Base-by-base conservation (phyloP, 2,888 invertebrate species). In the Caenorhabditis sp. region DNA sequence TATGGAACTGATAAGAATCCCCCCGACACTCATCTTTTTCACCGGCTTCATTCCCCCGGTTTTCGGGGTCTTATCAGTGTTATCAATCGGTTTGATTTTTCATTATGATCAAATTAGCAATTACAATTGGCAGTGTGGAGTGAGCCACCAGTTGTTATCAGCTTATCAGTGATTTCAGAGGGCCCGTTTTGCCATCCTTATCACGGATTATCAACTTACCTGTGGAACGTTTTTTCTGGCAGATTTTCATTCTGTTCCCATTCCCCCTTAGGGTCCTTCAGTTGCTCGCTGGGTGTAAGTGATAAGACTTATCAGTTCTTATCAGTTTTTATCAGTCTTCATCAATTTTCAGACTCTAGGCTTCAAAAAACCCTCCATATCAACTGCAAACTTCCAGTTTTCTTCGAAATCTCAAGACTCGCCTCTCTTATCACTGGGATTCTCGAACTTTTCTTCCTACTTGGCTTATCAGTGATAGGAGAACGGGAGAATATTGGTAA, bases 91-190 rank as follows among this genome's bases (percentile, higher is more conserved):
- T 6, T 13, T 40, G 13, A 40, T 88, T 20, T 88, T 90, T 60
- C 91, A 91, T 82, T 89, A 90, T 53, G 90, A 91, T 70, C 88
- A 91, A 64, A 91, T 91, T 65, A 85, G 85, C 64, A 90, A 89
- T 62, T 91, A 91, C 78, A 91, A 91, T 77, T 91, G 91, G 91
- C 91, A 91, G 77, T 91, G 91, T 68, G 91, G 91, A 32, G 90
- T 90, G 55, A 85, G 86, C 32, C 32, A 32, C 32, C 32, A 32
- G n/a, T 32, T 9, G 32, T 32, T 6, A 32, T 32, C 32, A 40
- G 11, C 40, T 13, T 40, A 40, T 40, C 40, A 40, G 2, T 40
- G 13, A 40, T 13, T 87, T 50, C 80, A 90, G 90, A 80, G 90
- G 32, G 91, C 91, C 20, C 82, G 89, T 37, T 84, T n/a, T 91